Evolutionary conservation across 2,113 vertebrate genomes (phyloP), one percentile per base, ranked within the genome.

Genomic region (Lathamus discolor): DNA sequence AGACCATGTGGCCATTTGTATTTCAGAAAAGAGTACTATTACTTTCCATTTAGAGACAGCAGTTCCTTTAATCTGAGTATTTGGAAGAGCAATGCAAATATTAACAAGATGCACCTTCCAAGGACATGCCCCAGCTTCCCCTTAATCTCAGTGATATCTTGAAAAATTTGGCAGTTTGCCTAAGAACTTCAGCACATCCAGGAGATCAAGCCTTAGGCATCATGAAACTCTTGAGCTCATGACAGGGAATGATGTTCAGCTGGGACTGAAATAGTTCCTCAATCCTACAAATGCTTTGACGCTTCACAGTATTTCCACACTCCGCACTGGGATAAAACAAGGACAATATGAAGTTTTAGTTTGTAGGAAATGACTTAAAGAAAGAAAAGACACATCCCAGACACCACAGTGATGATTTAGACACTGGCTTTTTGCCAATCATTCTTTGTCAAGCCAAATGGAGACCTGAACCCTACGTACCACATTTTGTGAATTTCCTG

Each of bases 71-170:
- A 92, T 94, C 88, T 73, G 31, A 85, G 81, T 57, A 83, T 90
- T 83, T 77, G 84, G 91, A 93, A 94, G 41, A 90, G 63, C 59
- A 85, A 69, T 46, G 49, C 59, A 91, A 91, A 95, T 92, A 91
- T 79, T 93, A 95, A 96, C 31, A 87, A 95, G 90, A 91, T 69
- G 44, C 2, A 31, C 22, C 84, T 95, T 95, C 78, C 84, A 95
- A 93, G 83, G 37, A 90, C 84, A 94, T 74, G 67, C 37, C 67
- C 75, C 70, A 87, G 57, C 11, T 89, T 91, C 0, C 9, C 96
- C 93, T 95, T 97, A 90, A 97, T 95, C 84, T 95, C 67, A 94
- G 49, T 37, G 84, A 94, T 95, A 95, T 91, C 63, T 88, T 91
- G 70, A 86, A 79, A 93, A 97, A 76, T 84, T 79, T 97, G 89